A percentile compares a stretch with the other conserved stretches of the same genome.
Conservation (phyloP, 2,888 invertebrate species). For the Elmis aenea region DNA sequence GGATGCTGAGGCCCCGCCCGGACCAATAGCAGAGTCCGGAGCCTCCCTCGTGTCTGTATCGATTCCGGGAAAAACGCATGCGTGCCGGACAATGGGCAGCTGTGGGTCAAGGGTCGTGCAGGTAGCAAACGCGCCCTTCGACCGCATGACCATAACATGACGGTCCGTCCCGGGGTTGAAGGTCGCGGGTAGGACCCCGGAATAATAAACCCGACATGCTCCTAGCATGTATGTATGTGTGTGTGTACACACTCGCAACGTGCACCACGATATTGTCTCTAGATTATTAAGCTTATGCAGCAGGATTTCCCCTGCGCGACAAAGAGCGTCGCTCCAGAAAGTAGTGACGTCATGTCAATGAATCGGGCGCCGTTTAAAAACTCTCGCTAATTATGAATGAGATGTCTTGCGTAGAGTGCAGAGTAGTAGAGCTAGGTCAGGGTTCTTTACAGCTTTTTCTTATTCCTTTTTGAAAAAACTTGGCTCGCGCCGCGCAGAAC, state of each 20-base stretch:
- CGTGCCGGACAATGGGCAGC: conserved; percentile 44
- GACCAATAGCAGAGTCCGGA: conserved; percentile 41
- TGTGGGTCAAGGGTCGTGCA: conserved; percentile 33
- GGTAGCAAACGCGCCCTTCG: conserved; percentile 28
- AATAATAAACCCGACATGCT: too few species aligned
- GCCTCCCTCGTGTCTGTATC: conserved; percentile 33
- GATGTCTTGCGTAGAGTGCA: conserved; percentile 37
- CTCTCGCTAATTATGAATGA: conserved; percentile 49
- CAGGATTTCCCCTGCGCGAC: too few species aligned
- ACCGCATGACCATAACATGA: conserved; percentile 16
- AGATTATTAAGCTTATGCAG: too few species aligned
- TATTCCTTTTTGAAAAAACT: conserved; percentile 30
- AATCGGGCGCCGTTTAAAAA: conserved; percentile 42
- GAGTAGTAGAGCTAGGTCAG: conserved; percentile 48
- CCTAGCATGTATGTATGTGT: too few species aligned
- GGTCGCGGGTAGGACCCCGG: too few species aligned
- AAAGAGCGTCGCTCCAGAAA: conserved; percentile 11
- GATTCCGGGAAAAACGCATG: conserved; percentile 35
- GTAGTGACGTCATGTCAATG: conserved; percentile 32
- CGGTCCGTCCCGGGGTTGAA: conserved; percentile 6
- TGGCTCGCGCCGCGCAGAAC: conserved; percentile 35
- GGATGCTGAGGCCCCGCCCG: conserved; percentile 46
- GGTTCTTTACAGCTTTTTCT: conserved; percentile 45
- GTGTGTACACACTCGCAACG: too few species aligned
- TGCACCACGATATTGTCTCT: too few species aligned